A percentile compares a stretch with the other conserved stretches of the same genome.
Evolutionary conservation across 2,113 vertebrate genomes (phyloP).

Genomic region (Natator depressus): DNA sequence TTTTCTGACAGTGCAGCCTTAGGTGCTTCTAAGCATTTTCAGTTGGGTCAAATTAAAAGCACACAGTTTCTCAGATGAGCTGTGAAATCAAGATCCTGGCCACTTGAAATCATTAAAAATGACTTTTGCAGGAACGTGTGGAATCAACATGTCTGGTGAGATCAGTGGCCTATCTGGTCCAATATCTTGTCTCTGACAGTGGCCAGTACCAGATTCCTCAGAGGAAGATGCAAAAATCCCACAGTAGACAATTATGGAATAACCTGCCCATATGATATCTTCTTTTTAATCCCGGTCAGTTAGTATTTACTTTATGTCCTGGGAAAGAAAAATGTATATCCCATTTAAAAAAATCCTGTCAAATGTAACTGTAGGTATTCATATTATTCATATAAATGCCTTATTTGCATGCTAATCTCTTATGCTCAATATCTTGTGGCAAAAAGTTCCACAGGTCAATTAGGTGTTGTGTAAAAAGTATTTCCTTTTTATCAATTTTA

Average conservation of each 20-base stretch:
- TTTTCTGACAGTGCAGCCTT: slow-evolving; percentile 21
- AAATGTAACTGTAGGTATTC: background rate
- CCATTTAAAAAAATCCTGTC: slow-evolving; percentile 5
- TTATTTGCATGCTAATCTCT: background rate
- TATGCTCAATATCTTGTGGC: background rate
- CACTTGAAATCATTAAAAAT: background rate
- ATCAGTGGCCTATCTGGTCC: background rate
- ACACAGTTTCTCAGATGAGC: background rate
- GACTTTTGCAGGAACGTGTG: background rate
- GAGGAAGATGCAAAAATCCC: background rate
- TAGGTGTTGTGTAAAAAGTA: background rate
- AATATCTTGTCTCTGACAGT: background rate
- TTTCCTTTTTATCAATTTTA: background rate
- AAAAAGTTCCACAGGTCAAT: background rate
- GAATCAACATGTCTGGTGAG: slow-evolving; percentile 23
- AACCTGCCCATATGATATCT: background rate
- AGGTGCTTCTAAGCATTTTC: slow-evolving; percentile 13
- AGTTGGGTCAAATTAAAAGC: background rate
- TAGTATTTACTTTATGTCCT: background rate
- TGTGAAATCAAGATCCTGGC: slow-evolving; percentile 24
- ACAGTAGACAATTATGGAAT: slow-evolving; percentile 14
- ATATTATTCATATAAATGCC: background rate
- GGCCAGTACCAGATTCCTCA: background rate
- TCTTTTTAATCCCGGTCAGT: slow-evolving; percentile 19
- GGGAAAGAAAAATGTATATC: background rate